These are phyloP conservation scores for Telmatherina bonti DNA, from an alignment of 2,797 vertebrate species.

Conservation along the genomic window DNA sequence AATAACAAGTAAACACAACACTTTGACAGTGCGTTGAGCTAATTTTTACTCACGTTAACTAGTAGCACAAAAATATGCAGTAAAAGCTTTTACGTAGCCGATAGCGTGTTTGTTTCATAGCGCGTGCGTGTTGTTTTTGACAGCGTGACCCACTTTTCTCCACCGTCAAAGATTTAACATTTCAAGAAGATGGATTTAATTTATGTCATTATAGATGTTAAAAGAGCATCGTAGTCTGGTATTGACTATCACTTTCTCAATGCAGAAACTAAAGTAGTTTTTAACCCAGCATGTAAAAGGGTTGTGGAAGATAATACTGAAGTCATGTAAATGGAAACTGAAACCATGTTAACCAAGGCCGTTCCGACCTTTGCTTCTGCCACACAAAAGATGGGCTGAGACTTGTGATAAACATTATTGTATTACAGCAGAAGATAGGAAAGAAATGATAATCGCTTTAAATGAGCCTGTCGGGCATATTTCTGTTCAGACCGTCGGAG, in stretches of 20 bases:
- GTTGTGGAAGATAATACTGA: slow-evolving; percentile 6
- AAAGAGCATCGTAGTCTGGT: neutral
- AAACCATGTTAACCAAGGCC: slow-evolving; percentile 14
- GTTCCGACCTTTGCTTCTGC: neutral
- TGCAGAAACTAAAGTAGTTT: neutral
- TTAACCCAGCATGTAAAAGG: neutral
- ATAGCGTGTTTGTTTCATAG: neutral
- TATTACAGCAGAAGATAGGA: neutral
- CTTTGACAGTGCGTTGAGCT: rapidly evolving
- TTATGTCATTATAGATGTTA: neutral
- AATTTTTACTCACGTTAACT: neutral
- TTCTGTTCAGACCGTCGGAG: neutral
- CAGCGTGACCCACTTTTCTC: neutral
- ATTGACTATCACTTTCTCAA: rapidly evolving
- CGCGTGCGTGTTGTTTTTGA: neutral
- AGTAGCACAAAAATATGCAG: neutral
- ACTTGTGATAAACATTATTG: neutral
- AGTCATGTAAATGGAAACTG: slow-evolving; percentile 27
- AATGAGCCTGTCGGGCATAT: neutral
- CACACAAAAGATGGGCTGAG: neutral
- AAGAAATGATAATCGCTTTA: no score
- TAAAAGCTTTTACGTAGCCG: neutral
- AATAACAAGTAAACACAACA: neutral
- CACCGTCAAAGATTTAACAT: neutral
- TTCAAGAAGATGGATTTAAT: neutral